These are phyloP conservation scores for Furnarius figulus DNA, from an alignment of 2,113 vertebrate species.

Conservation along the genomic window DNA sequence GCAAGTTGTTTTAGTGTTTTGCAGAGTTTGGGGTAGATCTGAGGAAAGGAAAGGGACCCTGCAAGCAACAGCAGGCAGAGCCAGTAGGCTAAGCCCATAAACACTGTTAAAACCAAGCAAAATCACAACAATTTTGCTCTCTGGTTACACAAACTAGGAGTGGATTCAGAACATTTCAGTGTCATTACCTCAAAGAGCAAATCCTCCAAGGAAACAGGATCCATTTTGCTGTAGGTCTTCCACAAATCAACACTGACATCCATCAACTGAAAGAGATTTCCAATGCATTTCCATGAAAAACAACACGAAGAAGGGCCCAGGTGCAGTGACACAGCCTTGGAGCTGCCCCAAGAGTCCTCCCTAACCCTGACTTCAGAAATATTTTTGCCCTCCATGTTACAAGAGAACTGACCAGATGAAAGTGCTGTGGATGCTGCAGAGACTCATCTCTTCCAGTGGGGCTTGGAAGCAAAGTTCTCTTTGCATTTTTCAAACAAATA, in stretches of 20 bases:
- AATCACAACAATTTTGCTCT: not conserved
- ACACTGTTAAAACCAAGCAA: not conserved
- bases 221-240: conserved; percentile 89
- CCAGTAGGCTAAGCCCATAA: not conserved
- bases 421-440: not conserved
- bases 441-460: not conserved
- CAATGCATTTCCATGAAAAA: not conserved
- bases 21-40: not conserved
- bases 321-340: not conserved
- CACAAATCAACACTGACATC: conserved; percentile 91
- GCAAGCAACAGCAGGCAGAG: not conserved
- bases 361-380: not conserved
- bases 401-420: not conserved
- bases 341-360: not conserved
- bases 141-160: not conserved
- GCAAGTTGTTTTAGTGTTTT: not conserved
- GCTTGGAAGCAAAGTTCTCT: not conserved
- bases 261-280: conserved; percentile 81
- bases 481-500: not conserved
- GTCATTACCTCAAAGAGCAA: conserved; percentile 86
- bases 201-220: conserved; percentile 87
- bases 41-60: not conserved
- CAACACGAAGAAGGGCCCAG: fast-evolving
- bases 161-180: not conserved
- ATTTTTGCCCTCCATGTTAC: not conserved